phyloP scores from a whole-genome alignment of 2,797 vertebrate genomes.

The Tenualosa thibaudeaui region DNA sequence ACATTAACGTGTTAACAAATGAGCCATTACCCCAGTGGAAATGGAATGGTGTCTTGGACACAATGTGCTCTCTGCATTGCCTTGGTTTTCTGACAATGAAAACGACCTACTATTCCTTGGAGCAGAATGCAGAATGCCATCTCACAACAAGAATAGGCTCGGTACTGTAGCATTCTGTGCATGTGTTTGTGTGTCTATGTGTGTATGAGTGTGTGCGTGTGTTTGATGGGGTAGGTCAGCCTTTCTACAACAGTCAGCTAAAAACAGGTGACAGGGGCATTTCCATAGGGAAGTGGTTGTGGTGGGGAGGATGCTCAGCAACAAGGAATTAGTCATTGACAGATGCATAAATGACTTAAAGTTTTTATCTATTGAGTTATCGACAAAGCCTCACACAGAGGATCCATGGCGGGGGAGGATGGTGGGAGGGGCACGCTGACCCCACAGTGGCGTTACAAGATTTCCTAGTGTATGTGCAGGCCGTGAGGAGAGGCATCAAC shows the following conservation, averaged over 20 bases:
- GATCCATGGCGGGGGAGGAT: conserved; percentile 36
- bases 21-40: background rate
- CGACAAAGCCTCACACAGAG: conserved; percentile 43
- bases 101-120: too few species aligned
- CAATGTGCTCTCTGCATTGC: background rate
- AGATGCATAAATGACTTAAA: conserved; percentile 52
- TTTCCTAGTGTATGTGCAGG: background rate
- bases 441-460: background rate
- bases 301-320: conserved; percentile 42
- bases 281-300: background rate
- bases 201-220: background rate
- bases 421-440: background rate
- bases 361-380: conserved; percentile 55
- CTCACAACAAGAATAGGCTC: too few species aligned
- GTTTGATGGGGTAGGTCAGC: background rate
- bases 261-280: background rate
- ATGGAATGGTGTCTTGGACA: background rate
- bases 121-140: too few species aligned
- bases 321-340: conserved; percentile 51
- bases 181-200: background rate
- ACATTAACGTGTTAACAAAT: background rate
- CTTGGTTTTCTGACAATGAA: background rate
- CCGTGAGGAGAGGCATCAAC: background rate
- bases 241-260: conserved; percentile 2
- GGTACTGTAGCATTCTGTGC: background rate